Conservation (phyloP, 2,888 invertebrate genomes). For the Stenodema calcarata region DNA sequence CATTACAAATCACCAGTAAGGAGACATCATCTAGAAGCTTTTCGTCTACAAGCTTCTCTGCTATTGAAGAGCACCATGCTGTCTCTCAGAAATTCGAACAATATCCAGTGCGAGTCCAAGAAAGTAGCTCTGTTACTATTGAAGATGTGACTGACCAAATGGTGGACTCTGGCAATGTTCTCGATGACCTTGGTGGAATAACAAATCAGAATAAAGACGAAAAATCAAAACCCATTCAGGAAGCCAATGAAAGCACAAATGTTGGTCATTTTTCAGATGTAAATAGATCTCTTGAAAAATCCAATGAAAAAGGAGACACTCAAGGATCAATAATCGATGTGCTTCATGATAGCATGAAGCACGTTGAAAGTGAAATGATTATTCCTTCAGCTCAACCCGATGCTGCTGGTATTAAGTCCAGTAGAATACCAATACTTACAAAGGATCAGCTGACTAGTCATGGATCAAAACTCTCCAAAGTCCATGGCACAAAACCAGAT, state of each 20-base stretch:
- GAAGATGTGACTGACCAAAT: conserved; percentile 21
- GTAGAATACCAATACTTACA: not conserved
- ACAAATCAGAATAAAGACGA: not conserved
- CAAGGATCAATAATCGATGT: not conserved
- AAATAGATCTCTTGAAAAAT: not conserved
- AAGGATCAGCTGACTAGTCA: not conserved
- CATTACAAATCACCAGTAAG: conserved; percentile 21
- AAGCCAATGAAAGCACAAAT: not conserved
- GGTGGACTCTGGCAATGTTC: not conserved
- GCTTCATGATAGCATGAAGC: not conserved
- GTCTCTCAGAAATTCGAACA: not conserved
- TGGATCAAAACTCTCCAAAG: not conserved
- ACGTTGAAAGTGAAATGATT: not conserved
- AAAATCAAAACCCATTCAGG: not conserved
- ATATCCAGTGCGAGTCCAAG: not conserved
- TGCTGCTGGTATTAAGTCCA: not conserved
- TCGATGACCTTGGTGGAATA: not conserved
- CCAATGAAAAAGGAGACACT: not conserved
- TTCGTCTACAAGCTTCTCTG: conserved; percentile 37
- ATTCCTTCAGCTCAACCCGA: not conserved
- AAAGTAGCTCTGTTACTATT: conserved; percentile 17
- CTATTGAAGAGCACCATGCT: not conserved
- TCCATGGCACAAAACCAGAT: not conserved
- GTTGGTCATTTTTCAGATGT: not conserved
- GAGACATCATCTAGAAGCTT: conserved; percentile 16